Base-by-base conservation (phyloP, 2,888 invertebrate species). In the Coelopa pilipes region DNA sequence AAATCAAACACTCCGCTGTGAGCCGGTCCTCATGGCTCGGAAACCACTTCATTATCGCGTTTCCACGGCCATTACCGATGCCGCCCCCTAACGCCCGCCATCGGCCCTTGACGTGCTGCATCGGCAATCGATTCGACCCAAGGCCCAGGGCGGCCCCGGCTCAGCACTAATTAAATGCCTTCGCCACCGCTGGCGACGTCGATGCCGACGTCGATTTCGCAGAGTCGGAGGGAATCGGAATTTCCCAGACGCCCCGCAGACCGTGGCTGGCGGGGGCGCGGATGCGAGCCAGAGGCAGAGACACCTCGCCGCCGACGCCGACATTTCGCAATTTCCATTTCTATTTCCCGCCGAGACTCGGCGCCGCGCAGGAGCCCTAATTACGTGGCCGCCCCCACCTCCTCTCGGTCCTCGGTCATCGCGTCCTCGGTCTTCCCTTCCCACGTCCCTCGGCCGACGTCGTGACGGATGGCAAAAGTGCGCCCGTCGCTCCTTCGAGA, bases 1-100 rank as follows among this genome's bases (percentile, higher is more conserved):
- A 45, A 65, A 55, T 71, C 45, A 71, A 71, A 71, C 71, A 63
- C 63, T 71, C 65, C 55, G 55, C 65, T 53, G 34, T 34, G 34
- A 34, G 7, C 34, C 34, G 34, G 34, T 2, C 34, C 7, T 34
- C 45, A n/a, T 15, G 21, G 11, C 62, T 19, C 21, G 47, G 19
- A 63, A 55, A 65, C 65, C 65, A 71, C 65, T 71, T 71, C 53
- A 71, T 71, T 65, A 71, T 65, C 71, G 46, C 53, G 10, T 63
- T 45, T 71, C 70, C 47, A 21, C 24, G 2, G 34, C 34, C 24
- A 12, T 13, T 34, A 21, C 62, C 4, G 15, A 49, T 15, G 50
- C 13, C 21, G 62, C 12, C 15, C 24, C 12, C 19, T 60, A 10
- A 34, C 57, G 13, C 69, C 19, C 34, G 19, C 19, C 66, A 49